Base-by-base conservation (phyloP, 2,888 invertebrate species). In the Clitarchus hookeri region DNA sequence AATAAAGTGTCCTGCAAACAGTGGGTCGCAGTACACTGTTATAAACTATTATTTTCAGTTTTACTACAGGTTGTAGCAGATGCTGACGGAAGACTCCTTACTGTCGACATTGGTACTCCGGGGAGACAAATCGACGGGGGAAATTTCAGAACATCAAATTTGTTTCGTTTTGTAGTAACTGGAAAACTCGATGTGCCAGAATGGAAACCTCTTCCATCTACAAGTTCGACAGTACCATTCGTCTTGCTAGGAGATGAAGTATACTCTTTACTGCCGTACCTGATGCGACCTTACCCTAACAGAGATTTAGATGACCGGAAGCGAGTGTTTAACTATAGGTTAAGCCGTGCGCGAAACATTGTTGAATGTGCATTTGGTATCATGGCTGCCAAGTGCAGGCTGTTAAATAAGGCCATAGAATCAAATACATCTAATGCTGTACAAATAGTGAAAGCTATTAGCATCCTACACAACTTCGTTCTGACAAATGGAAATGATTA, bases 101-200 rank as follows among this genome's bases (percentile, higher is more conserved):
- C 80, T 25, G 36, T 80, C 36, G 80, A 80, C 80, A 27, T 80
- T 27, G 80, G 80, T 11, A 80, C 80, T 80, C 80, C 80, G 19
- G 80, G 80, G 36, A 80, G 80, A 80, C 80, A 80, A 80, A 80
- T 9, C n/a, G 36, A 80, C n/a, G 80, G 80, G 12, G 80, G 80
- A 11, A 80, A 80, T 80, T 80, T 80, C n/a, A 26, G 80, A 36
- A 26, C 80, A 19, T 80, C 80, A 16, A 65, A 65, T 65, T 65
- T 65, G 65, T 65, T 65, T 23, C 11, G 65, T 48, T 48, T 48
- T 11, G 8, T 79, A 9, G n/a, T 9, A 26, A 19, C 79, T 25
- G 26, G 26, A 26, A 23, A 79, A 79, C 79, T 79, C 12, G 16
- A 79, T 23, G 79, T 13, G n/a, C n/a, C n/a, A n/a, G n/a, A n/a